Base-by-base conservation (phyloP, 2,113 vertebrate genomes). In the Salvelinus namaycush region DNA sequence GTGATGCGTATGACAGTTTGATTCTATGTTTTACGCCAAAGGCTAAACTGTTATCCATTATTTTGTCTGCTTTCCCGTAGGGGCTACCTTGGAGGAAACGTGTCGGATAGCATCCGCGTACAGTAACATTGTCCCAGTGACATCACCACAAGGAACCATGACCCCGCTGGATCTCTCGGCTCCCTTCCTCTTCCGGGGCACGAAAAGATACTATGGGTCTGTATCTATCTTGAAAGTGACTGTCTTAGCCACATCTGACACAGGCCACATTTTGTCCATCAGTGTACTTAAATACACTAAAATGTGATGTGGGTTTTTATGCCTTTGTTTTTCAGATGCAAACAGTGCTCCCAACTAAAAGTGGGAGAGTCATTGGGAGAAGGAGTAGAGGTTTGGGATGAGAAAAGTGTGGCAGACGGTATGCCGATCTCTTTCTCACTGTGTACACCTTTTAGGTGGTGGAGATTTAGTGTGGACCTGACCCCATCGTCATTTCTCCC, bases 131-230 rank as follows among this genome's bases (percentile, higher is more conserved):
- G 92, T 99, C 82, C 96, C 96, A 26, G 94, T 98, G 78, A 92
- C 67, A 87, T 90, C 94, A 3, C 89, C 90, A 6, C 76, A 85
- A 2, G 89, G 93, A 34, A 83, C 90, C 24, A 86, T 98, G 84
- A 82, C 88, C 34, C 83, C 96, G 77, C 73, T 96, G 26, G 93
- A 96, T 85, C 93, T 96, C 83, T 92, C 94, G 2, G 92, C 90
- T 29, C 97, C 97, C 9, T 97, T 97, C 84, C 90, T 99, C 72
- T 94, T 98, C 83, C 93, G 94, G 85, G 93, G 93, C 20, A 92
- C 89, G 29, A 87, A 80, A 71, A 90, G 91, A 83, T 93, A 93
- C 76, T 99, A 95, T 54, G 96, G 97, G 97, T 99, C 92, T 39
- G 93, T 24, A 62, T 2, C 20, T 54, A 18, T 16, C 51, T 54